phyloP scores from a whole-genome alignment of 92 coral and sea anemone species.

The Hydrozoanthus gracilis region DNA sequence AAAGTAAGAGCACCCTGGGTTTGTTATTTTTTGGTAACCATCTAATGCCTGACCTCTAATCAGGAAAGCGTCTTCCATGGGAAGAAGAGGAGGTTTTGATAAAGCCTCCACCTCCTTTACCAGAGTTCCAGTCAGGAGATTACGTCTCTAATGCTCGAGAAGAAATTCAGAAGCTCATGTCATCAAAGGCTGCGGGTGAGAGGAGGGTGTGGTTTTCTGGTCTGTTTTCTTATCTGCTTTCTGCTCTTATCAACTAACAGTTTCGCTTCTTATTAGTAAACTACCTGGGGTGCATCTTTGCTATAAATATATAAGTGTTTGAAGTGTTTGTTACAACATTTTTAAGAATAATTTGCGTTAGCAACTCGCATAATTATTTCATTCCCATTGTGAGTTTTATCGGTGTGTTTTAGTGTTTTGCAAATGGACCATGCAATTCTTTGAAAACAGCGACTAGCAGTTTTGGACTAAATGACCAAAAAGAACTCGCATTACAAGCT shows the following conservation, averaged over 20 bases:
- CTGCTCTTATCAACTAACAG: neutral
- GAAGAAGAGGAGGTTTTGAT: slow-evolving; percentile 49
- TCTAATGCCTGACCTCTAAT: slow-evolving; percentile 37
- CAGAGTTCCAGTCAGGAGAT: slow-evolving; percentile 45
- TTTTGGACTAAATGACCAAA: too few relatives aligned
- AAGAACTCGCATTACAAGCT: too few relatives aligned
- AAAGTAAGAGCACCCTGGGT: neutral
- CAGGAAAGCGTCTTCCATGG: slow-evolving; percentile 41
- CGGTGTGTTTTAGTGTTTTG: too few relatives aligned
- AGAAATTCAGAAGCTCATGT: slow-evolving; percentile 48
- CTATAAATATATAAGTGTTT: too few relatives aligned
- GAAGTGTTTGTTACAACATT: too few relatives aligned
- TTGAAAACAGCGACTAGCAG: too few relatives aligned
- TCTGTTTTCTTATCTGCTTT: neutral
- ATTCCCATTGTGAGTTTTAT: too few relatives aligned
- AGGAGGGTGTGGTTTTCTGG: slow-evolving; percentile 32
- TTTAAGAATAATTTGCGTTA: too few relatives aligned
- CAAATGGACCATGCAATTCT: too few relatives aligned
- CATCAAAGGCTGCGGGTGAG: slow-evolving; percentile 39
- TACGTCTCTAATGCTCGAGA: slow-evolving; percentile 49
- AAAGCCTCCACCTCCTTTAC: slow-evolving; percentile 49
- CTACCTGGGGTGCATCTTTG: neutral
- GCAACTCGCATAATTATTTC: too few relatives aligned
- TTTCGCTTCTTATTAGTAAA: neutral
- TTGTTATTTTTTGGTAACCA: neutral